A percentile compares a stretch with the other conserved stretches of the same genome.
phyloP scores from a whole-genome alignment of 2,888 invertebrate species.

The Panzeria rudis region DNA sequence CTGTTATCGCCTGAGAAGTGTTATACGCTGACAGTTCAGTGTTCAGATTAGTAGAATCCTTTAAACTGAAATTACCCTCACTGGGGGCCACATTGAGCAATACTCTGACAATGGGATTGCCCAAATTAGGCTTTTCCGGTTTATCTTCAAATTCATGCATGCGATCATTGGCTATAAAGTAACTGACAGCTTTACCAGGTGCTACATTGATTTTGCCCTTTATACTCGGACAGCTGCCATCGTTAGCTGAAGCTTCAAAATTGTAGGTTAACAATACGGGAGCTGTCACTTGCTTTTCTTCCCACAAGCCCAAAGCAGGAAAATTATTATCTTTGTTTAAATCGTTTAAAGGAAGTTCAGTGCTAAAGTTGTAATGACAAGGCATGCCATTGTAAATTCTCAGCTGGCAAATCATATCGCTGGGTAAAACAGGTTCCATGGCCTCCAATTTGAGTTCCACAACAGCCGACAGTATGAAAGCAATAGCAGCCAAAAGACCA shows the following conservation, averaged over 20 bases:
- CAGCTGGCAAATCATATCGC: constrained; percentile 86
- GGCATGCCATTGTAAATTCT: constrained; percentile 89
- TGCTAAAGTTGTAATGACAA: constrained; percentile 84
- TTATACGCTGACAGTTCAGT: constrained; percentile 72
- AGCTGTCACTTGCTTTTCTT: constrained; percentile 83
- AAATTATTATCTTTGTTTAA: constrained; percentile 28
- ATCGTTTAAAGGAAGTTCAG: constrained; percentile 71
- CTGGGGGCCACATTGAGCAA: constrained; percentile 78
- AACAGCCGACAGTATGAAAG: constrained; percentile 93
- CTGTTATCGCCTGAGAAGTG: constrained; percentile 74
- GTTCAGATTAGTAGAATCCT: constrained; percentile 54
- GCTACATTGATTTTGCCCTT: constrained; percentile 74
- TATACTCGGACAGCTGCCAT: constrained; percentile 74
- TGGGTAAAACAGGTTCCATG: constrained; percentile 86
- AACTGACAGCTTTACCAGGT: constrained; percentile 80
- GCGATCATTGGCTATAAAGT: constrained; percentile 76
- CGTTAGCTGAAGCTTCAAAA: constrained; percentile 80
- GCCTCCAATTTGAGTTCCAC: constrained; percentile 90
- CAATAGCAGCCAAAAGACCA: constrained; percentile 91
- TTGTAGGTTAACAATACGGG: constrained; percentile 78
- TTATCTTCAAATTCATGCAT: constrained; percentile 79
- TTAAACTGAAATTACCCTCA: constrained; percentile 75
- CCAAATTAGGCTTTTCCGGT: constrained; percentile 78
- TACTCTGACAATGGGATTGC: constrained; percentile 80
- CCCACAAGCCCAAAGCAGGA: constrained; percentile 83